Evolutionary conservation across 2,888 invertebrate genomes (phyloP).

Genomic region (Deladenus siricidicola): DNA sequence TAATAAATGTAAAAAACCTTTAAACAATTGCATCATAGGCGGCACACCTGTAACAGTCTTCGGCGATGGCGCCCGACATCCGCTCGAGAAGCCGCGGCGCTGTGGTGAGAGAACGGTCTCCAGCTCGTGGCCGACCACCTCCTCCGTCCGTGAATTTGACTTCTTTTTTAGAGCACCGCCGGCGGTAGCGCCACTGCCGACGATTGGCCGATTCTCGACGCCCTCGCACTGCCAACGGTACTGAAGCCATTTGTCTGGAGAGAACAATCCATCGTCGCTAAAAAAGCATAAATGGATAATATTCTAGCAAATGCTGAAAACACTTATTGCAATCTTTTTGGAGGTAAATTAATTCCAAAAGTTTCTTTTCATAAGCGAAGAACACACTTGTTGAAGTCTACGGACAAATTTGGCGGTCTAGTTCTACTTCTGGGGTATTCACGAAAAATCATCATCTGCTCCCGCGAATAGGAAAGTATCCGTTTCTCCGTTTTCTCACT

Average conservation of each 20-base stretch:
- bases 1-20: not conserved
- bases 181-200: not conserved
- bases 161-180: constrained; percentile 5
- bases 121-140: constrained; percentile 15
- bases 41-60: too few species aligned
- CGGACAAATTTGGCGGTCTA: constrained; percentile 37
- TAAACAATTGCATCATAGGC: too few species aligned
- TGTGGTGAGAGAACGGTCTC: constrained; percentile 44
- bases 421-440: constrained; percentile 17
- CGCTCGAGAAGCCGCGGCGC: constrained; percentile 43
- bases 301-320: not conserved
- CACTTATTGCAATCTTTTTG: too few species aligned
- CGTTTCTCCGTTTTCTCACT: too few species aligned
- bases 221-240: constrained; percentile 44
- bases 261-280: constrained; percentile 46
- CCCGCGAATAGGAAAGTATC: not conserved
- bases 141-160: constrained; percentile 13
- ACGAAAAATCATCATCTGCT: constrained; percentile 7
- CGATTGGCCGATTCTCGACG: constrained; percentile 30
- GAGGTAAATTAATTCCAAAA: not conserved
- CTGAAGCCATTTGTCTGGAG: constrained; percentile 46
- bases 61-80: constrained; percentile 39
- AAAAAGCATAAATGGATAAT: constrained; percentile 11
- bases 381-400: constrained; percentile 41
- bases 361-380: not conserved